Percentiles rank a stretch among this genome's conserved stretches.
Conservation (phyloP, 2,113 vertebrate species). For the Hydrolagus affinis region DNA sequence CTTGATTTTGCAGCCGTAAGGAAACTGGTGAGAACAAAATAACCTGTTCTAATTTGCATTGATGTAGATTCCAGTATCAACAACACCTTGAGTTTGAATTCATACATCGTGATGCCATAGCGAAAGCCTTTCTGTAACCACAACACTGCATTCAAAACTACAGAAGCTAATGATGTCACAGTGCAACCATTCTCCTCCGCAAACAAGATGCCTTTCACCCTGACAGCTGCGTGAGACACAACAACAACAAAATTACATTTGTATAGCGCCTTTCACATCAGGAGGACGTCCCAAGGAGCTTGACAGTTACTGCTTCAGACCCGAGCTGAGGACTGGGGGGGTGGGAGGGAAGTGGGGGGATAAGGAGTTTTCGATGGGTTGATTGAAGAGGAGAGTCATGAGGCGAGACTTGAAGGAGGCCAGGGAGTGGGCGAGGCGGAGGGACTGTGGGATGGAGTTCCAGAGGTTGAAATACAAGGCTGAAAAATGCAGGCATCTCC, state of each 20-base stretch:
- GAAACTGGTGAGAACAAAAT: slow-evolving; percentile 20
- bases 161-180: neutral
- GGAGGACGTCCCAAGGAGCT: no score
- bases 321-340: no score
- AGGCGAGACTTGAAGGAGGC: no score
- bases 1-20: neutral
- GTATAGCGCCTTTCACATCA: no score
- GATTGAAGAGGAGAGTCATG: no score
- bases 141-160: neutral
- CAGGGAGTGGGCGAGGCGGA: no score
- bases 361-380: no score
- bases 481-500: no score
- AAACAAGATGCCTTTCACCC: neutral
- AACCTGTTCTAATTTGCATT: neutral
- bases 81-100: neutral
- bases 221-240: neutral
- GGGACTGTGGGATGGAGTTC: no score
- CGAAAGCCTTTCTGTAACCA: neutral
- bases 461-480: neutral
- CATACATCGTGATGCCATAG: slow-evolving; percentile 11
- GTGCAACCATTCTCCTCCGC: neutral
- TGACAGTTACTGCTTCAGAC: no score
- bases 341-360: no score
- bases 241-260: no score
- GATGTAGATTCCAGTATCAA: slow-evolving; percentile 12